phyloP scores from a whole-genome alignment of 2,113 vertebrate species.

The Leptosomus discolor region DNA sequence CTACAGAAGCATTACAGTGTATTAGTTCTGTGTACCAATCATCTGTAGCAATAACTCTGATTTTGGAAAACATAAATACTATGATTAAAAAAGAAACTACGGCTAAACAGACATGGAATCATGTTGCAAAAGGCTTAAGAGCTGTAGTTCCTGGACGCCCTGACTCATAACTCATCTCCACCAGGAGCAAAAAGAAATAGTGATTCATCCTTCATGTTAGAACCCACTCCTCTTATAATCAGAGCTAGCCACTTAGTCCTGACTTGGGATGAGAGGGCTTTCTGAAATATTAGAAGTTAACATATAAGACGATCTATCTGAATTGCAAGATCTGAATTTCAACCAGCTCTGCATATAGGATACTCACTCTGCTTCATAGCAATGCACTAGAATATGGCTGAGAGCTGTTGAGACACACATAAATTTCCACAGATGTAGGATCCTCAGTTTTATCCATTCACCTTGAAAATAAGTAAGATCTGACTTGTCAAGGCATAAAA shows the following conservation, averaged over 20 bases:
- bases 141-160: neutral
- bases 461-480: neutral
- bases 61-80: neutral
- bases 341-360: neutral
- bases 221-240: neutral
- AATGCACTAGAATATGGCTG: neutral
- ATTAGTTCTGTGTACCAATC: neutral
- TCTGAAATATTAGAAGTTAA: neutral
- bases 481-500: neutral
- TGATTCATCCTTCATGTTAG: neutral
- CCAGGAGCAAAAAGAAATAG: neutral
- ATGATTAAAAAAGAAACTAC: neutral
- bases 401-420: neutral
- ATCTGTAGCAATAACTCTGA: neutral
- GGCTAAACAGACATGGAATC: neutral
- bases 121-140: neutral
- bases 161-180: fast-evolving
- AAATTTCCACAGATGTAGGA: neutral
- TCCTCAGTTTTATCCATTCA: neutral
- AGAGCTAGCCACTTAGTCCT: neutral
- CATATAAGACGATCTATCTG: neutral
- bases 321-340: neutral
- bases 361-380: neutral
- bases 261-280: neutral
- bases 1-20: neutral